These are phyloP conservation scores for Gallinago stenura DNA, from an alignment of 2,797 vertebrate species.

Conservation along the genomic window DNA sequence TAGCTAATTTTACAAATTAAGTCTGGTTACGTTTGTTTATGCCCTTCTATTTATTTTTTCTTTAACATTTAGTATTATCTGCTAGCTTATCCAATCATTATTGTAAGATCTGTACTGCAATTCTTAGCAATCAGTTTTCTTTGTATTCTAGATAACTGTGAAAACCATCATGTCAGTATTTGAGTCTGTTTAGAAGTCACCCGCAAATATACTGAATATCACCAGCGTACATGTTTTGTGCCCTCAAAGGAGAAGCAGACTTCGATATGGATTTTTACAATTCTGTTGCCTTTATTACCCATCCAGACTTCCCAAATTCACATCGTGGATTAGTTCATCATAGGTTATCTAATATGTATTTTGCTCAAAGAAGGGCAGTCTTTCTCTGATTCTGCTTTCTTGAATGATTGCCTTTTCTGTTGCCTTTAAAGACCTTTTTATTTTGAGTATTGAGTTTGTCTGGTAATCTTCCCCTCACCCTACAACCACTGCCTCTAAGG, in stretches of 20 bases:
- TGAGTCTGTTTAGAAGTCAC: background rate
- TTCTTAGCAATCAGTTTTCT: background rate
- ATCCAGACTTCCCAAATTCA: background rate
- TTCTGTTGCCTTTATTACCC: background rate
- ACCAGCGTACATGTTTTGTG: background rate
- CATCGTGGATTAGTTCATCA: rapidly evolving
- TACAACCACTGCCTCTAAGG: background rate
- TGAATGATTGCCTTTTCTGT: background rate
- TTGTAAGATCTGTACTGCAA: background rate
- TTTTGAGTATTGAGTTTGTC: background rate
- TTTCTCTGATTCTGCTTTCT: background rate
- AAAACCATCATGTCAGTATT: background rate
- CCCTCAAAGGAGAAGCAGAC: background rate
- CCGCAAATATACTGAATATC: background rate
- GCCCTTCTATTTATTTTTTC: background rate
- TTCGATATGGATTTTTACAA: background rate
- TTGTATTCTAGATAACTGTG: background rate
- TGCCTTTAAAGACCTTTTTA: background rate
- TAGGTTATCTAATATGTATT: background rate
- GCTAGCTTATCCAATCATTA: background rate
- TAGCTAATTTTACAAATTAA: background rate
- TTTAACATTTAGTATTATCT: background rate
- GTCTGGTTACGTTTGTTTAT: background rate
- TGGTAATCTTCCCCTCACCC: background rate
- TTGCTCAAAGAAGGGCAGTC: background rate